Percentiles rank a stretch among this genome's conserved stretches.
These are phyloP conservation scores for Edolisoma coerulescens DNA, from an alignment of 2,113 vertebrate species.

Conservation along the genomic window DNA sequence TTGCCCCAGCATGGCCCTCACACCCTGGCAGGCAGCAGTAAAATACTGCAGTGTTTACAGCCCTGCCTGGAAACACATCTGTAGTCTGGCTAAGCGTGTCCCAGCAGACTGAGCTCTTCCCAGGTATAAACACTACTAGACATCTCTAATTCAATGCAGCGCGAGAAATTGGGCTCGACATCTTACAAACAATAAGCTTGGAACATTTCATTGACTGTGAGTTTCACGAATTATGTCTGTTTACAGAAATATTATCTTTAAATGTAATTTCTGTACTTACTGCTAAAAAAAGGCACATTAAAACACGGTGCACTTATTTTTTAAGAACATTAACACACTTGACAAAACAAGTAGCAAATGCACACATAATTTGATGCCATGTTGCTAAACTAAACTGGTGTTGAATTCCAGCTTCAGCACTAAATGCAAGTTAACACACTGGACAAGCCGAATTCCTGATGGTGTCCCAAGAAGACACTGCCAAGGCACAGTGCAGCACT, in stretches of 20 bases:
- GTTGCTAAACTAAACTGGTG: not conserved
- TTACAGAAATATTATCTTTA: not conserved
- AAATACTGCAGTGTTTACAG: not conserved
- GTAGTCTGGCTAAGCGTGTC: fast-evolving
- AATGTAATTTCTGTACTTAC: not conserved
- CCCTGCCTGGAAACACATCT: not conserved
- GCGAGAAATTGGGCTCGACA: fast-evolving
- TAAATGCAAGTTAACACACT: not conserved
- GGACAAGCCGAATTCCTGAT: not conserved
- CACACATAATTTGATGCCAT: not conserved
- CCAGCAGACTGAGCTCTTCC: not conserved
- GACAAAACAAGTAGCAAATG: not conserved
- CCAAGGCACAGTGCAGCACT: not conserved
- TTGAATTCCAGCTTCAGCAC: not conserved
- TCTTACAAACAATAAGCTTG: not conserved
- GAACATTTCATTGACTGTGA: not conserved
- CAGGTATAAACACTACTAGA: not conserved
- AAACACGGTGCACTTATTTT: not conserved
- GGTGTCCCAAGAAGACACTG: not conserved
- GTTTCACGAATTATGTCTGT: fast-evolving
- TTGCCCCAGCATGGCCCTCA: not conserved
- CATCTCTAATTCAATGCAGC: not conserved
- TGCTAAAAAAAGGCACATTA: not conserved
- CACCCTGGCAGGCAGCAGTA: not conserved
- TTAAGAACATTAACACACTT: not conserved